Base-by-base conservation (phyloP, 2,113 vertebrate genomes). In the Tragelaphus scriptus region DNA sequence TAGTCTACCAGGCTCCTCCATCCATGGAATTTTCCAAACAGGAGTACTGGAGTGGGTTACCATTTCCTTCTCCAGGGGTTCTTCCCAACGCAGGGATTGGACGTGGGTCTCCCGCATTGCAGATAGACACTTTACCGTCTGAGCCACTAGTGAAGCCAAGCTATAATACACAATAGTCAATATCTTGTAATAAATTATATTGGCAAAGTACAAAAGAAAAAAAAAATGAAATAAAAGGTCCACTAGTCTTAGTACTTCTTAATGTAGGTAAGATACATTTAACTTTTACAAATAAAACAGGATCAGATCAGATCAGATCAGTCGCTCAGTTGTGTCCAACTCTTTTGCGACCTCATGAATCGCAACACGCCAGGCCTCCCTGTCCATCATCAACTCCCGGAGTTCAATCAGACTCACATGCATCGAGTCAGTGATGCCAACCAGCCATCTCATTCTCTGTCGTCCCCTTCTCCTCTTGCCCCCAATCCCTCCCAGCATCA, bases 281-380 rank as follows among this genome's bases (percentile, higher is more conserved):
- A 59, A 82, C 21, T 84, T 93, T 92, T 19, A 75, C 19, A 88
- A 91, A 65, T 81, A 85, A 84, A 55, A 59, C 51, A 53, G 55
- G 3, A 2, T 44, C 44, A 44, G 44, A 44, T 44, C 5, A 44
- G 44, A 44, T 44, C 44, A 44, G 44, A 44, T 44, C 5, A 44
- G 44, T 44, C 44, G 5, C 44, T 44, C 44, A 44, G 44, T 5
- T 4, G 44, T 44, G 44, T 44, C 44, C 44, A 1, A 44, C 44
- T 44, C 44, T 44, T 44, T 44, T 44, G 44, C 5, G 44, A 44
- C 44, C 44, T 44, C 44, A 44, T 44, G 44, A 44, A 44, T 44
- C 44, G 44, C 5, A 44, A 5, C 44, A 44, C 44, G 44, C 5
- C 44, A 44, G 44, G 44, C 44, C 44, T 44, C 44, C 44, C 44